Conservation (phyloP, 2,888 invertebrate genomes). For the Ashinkailepas kermadecensis region DNA sequence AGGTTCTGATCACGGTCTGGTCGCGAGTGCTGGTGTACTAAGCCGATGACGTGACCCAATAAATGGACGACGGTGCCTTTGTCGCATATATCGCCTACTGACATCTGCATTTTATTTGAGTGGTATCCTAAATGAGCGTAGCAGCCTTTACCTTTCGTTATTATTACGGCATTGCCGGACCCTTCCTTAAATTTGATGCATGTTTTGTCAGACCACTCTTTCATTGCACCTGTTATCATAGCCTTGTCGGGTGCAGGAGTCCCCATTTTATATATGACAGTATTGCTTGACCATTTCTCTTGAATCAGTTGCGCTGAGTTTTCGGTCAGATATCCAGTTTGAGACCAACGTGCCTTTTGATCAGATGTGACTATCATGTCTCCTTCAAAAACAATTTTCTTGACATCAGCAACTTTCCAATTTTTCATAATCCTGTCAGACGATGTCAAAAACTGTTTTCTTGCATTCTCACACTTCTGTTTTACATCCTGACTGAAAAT, state of each 20-base stretch:
- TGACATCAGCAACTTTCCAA: neutral
- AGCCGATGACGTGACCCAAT: constrained; percentile 6
- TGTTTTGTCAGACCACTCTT: constrained; percentile 4
- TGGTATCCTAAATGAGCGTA: neutral
- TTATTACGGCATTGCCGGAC: neutral
- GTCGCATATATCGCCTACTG: neutral
- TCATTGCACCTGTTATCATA: neutral
- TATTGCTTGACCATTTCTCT: neutral
- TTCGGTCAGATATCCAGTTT: neutral
- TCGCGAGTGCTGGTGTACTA: constrained; percentile 1
- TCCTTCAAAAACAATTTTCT: neutral
- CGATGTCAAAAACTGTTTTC: neutral
- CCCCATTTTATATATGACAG: neutral
- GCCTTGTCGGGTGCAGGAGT: neutral
- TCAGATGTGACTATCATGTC: neutral
- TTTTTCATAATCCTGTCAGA: neutral
- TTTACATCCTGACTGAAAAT: constrained; percentile 3
- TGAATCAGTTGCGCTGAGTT: neutral
- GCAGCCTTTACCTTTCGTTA: neutral
- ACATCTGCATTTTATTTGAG: neutral
- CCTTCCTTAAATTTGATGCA: constrained; percentile 3
- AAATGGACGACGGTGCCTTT: neutral
- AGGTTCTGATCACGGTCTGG: neutral
- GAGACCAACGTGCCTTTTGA: neutral
- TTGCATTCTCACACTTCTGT: neutral